Conservation (phyloP, 2,888 invertebrate genomes). For the Acanthosoma haemorrhoidale region DNA sequence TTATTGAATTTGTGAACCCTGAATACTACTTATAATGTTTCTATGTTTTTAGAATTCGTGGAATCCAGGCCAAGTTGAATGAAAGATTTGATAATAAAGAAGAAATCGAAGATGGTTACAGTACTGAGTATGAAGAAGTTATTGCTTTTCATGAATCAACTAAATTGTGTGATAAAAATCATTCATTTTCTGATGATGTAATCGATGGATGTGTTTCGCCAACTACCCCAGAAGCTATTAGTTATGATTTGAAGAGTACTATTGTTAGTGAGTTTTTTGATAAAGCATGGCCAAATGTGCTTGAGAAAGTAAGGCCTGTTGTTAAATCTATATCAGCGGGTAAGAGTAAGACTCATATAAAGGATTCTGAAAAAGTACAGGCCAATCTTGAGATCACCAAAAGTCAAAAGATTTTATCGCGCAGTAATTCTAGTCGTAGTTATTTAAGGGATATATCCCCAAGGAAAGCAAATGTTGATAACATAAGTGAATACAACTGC, state of each 20-base stretch:
- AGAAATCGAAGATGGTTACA: conserved; percentile 20
- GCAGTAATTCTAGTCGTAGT: conserved; percentile 23
- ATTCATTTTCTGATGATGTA: neutral
- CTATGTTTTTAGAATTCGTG: conserved; percentile 26
- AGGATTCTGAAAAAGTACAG: neutral
- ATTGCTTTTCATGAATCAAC: conserved; percentile 26
- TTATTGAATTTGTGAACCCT: no score
- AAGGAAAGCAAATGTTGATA: neutral
- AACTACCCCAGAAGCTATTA: conserved; percentile 24
- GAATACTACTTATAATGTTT: neutral
- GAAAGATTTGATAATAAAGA: conserved; percentile 17
- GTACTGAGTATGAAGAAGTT: conserved; percentile 30
- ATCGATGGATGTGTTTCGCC: neutral
- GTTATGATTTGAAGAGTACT: conserved; percentile 32
- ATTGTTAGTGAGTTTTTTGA: conserved; percentile 34
- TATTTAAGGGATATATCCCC: neutral
- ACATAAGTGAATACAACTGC: neutral
- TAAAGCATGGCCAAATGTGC: conserved; percentile 34
- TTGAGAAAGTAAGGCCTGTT: conserved; percentile 34
- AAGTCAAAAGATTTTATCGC: neutral
- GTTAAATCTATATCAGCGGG: conserved; percentile 22
- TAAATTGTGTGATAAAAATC: neutral
- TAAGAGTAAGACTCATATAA: neutral
- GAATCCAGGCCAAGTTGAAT: conserved; percentile 25
- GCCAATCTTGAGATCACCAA: neutral